phyloP scores from a whole-genome alignment of 2,113 vertebrate species.

The Hyperoodon ampullatus region DNA sequence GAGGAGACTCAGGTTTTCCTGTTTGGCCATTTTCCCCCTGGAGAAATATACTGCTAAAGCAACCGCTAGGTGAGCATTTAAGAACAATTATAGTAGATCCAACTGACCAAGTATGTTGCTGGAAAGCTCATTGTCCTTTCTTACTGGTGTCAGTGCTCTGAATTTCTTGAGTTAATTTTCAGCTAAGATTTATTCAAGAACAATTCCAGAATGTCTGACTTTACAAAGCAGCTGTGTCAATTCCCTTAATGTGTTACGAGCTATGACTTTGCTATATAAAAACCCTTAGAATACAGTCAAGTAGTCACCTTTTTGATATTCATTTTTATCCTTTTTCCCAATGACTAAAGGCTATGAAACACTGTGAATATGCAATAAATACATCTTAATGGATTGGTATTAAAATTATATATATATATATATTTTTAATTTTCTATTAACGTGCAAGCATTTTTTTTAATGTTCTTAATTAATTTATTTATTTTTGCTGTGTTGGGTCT shows the following conservation, averaged over 20 bases:
- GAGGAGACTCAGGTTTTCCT: neutral
- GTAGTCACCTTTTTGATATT: neutral
- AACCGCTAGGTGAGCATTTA: neutral
- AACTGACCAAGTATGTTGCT: neutral
- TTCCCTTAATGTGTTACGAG: neutral
- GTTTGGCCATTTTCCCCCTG: neutral
- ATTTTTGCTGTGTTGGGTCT: too few species aligned
- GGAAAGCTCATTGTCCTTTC: neutral
- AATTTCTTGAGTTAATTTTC: slow-evolving; percentile 39
- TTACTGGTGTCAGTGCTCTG: neutral
- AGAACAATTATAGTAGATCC: neutral
- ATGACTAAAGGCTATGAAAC: neutral
- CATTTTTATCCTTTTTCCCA: neutral
- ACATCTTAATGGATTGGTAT: neutral
- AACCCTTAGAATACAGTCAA: neutral
- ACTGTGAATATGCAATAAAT: neutral
- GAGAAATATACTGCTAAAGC: neutral
- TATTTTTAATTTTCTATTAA: too few species aligned
- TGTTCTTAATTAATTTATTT: too few species aligned
- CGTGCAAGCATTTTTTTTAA: too few species aligned
- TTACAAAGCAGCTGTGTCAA: neutral
- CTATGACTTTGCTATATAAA: neutral
- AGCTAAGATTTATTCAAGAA: slow-evolving; percentile 18
- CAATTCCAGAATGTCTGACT: neutral
- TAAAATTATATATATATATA: slow-evolving; percentile 33